Percentiles rank a stretch among this genome's conserved stretches.
These are phyloP conservation scores for Pristionchus maxplancki DNA, from an alignment of 2,888 invertebrate species.

Conservation along the genomic window DNA sequence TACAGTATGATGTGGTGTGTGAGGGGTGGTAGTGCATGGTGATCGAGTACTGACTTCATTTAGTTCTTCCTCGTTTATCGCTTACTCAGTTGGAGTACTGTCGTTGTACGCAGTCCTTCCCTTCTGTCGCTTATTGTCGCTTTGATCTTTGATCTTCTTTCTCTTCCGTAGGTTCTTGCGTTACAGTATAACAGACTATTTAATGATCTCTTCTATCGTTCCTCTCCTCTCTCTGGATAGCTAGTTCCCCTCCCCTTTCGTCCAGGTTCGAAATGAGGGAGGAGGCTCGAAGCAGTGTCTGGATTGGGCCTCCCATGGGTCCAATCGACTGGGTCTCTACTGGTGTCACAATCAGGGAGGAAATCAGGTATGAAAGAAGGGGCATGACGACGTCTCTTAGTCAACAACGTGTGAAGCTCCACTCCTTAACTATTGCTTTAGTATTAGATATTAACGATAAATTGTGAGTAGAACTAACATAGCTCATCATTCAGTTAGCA, in stretches of 20 bases:
- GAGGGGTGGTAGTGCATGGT: not conserved
- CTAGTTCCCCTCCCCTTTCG: not conserved
- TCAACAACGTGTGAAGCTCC: too few relatives aligned
- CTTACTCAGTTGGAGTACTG: not conserved
- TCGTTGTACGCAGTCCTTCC: not conserved
- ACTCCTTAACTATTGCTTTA: not conserved
- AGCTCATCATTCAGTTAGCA: too few relatives aligned
- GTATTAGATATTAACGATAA: not conserved
- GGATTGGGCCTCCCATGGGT: conserved; percentile 72
- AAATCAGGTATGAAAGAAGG: conserved; percentile 88
- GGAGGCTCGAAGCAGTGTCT: conserved; percentile 76
- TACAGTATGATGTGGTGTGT: not conserved
- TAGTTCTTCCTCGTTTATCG: not conserved
- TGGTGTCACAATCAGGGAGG: conserved; percentile 99
- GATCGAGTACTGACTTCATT: not conserved
- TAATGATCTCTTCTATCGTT: not conserved
- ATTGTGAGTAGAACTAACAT: too few relatives aligned
- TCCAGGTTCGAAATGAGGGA: conserved; percentile 74
- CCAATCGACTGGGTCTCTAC: conserved; percentile 82
- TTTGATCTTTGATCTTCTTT: conserved; percentile 15
- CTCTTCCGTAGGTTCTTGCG: not conserved
- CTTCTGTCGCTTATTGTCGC: not conserved
- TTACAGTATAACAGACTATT: not conserved
- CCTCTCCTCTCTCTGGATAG: not conserved
- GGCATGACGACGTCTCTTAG: not conserved